A percentile compares a stretch with the other conserved stretches of the same genome.
phyloP scores from a whole-genome alignment of 2,888 invertebrate genomes.

The Steinernema scapterisci region DNA sequence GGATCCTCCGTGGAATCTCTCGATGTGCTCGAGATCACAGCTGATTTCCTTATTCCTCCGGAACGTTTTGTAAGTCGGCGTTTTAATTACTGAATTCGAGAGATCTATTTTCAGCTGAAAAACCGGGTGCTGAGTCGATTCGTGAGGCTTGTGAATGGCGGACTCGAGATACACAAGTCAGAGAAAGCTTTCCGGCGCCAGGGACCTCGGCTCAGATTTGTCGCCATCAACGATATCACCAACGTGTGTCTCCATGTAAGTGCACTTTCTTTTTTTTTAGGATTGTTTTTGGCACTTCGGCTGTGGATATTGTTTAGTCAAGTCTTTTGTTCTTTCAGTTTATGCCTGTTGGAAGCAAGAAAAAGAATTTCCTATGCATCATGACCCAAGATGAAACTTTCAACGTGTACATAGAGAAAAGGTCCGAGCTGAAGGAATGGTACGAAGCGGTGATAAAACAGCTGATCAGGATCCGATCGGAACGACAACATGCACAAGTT shows the following conservation, averaged over 20 bases:
- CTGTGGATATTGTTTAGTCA: no score
- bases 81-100: neutral
- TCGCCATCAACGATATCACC: constrained; percentile 6
- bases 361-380: constrained; percentile 11
- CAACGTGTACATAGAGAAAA: constrained; percentile 15
- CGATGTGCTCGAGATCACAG: constrained; percentile 5
- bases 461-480: constrained; percentile 11
- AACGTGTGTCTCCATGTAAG: constrained; percentile 24
- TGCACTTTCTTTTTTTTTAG: no score
- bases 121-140: neutral
- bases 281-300: no score
- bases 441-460: constrained; percentile 18
- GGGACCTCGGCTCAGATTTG: neutral
- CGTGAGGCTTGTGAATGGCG: constrained; percentile 7
- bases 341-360: constrained; percentile 6
- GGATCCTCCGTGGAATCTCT: neutral
- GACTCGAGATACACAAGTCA: constrained; percentile 9
- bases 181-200: neutral
- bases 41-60: constrained; percentile 13
- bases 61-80: neutral
- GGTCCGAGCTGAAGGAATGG: constrained; percentile 12
- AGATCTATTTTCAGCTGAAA: neutral
- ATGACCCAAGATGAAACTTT: constrained; percentile 13
- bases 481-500: neutral
- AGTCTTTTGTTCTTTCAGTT: neutral